Conservation (phyloP, 2,797 vertebrate species). For the Sylvia borin region DNA sequence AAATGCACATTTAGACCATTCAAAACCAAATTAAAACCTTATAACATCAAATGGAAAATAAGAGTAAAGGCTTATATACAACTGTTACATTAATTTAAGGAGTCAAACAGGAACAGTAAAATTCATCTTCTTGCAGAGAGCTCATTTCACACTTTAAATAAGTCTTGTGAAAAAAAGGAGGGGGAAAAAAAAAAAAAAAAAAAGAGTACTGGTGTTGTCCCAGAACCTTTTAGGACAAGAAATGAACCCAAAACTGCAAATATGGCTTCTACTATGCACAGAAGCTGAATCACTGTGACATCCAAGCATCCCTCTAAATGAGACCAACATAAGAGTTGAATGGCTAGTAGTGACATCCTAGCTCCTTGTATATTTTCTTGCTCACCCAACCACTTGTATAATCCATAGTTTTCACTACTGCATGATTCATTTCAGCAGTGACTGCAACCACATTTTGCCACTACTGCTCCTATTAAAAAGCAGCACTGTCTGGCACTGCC, state of each 20-base stretch:
- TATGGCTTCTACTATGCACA: background rate
- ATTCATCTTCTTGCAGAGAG: background rate
- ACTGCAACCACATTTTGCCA: background rate
- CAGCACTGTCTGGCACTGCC: background rate
- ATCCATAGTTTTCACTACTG: background rate
- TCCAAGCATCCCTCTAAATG: background rate
- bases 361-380: background rate
- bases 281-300: background rate
- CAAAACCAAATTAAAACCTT: background rate
- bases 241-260: background rate
- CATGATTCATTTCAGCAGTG: background rate
- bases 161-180: background rate
- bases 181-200: background rate
- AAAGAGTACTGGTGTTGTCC: background rate
- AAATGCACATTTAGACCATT: background rate
- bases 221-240: background rate
- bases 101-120: background rate
- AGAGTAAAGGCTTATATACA: background rate
- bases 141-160: background rate
- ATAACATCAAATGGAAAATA: background rate
- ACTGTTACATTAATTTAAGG: background rate
- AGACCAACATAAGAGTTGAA: background rate
- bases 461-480: background rate
- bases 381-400: background rate
- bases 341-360: background rate